phyloP scores from a whole-genome alignment of 2,888 invertebrate species.

The Drosophila stalkeri region DNA sequence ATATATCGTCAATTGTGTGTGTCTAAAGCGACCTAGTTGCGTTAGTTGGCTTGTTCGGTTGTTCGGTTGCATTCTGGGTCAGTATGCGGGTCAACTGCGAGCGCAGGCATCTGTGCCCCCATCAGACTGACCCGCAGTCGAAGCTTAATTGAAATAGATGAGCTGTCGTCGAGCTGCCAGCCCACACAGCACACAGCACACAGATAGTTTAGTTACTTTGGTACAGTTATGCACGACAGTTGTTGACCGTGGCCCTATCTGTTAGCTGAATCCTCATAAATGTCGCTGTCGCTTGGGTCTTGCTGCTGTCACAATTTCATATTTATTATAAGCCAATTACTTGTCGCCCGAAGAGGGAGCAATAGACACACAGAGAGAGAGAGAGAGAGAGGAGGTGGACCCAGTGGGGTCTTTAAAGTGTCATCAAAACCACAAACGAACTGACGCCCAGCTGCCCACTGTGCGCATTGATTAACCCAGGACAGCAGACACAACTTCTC shows the following conservation, averaged over 20 bases:
- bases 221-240: conserved; percentile 59
- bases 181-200: neutral
- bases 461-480: conserved; percentile 58
- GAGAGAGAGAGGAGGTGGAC: neutral
- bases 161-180: conserved; percentile 44
- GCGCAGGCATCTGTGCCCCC: conserved; percentile 23
- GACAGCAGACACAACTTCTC: neutral
- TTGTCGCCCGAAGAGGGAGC: conserved; percentile 24
- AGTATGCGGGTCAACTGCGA: conserved; percentile 52
- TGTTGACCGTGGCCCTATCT: conserved; percentile 34
- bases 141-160: conserved; percentile 73
- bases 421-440: conserved; percentile 38
- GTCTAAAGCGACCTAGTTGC: conserved; percentile 62
- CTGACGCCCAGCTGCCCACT: conserved; percentile 21
- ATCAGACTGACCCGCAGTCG: conserved; percentile 50
- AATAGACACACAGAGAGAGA: neutral
- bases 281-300: conserved; percentile 17
- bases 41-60: conserved; percentile 27
- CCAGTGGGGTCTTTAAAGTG: conserved; percentile 52
- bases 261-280: conserved; percentile 30
- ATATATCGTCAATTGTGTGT: conserved; percentile 37
- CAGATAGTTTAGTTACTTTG: conserved; percentile 30
- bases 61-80: conserved; percentile 71
- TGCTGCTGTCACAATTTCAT: conserved; percentile 54
- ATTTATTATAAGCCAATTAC: conserved; percentile 74